phyloP scores from a whole-genome alignment of 2,888 invertebrate genomes.

The Leuctra nigra region DNA sequence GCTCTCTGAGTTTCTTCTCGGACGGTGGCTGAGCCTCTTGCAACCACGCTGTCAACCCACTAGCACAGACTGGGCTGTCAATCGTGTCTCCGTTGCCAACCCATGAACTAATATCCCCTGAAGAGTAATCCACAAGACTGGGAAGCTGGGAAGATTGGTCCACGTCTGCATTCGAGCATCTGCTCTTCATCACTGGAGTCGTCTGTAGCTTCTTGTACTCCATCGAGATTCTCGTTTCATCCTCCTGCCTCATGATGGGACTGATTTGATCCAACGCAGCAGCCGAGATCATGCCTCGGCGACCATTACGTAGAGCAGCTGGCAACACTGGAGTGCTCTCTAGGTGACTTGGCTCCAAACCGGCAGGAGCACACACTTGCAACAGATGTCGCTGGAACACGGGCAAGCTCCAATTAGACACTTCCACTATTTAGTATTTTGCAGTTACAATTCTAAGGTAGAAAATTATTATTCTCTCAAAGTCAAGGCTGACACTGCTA shows the following conservation, averaged over 20 bases:
- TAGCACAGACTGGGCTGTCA: background rate
- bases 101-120: slow-evolving; percentile 19
- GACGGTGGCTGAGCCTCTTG: slow-evolving; percentile 8
- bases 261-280: slow-evolving; percentile 17
- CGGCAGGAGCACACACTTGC: background rate
- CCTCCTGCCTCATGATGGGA: slow-evolving; percentile 16
- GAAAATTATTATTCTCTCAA: no score
- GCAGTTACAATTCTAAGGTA: no score
- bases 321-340: slow-evolving; percentile 24
- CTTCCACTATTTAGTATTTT: no score
- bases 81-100: background rate
- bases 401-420: no score
- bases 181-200: background rate
- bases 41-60: slow-evolving; percentile 20
- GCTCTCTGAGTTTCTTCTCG: slow-evolving; percentile 24
- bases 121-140: slow-evolving; percentile 15
- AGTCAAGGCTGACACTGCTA: no score
- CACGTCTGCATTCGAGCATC: background rate
- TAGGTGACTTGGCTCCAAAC: background rate
- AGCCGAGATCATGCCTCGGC: background rate
- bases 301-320: background rate
- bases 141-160: background rate
- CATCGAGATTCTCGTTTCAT: slow-evolving; percentile 15
- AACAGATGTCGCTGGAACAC: background rate
- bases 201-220: slow-evolving; percentile 11